Base-by-base conservation (phyloP, 2,888 invertebrate genomes). In the Allygus modestus region DNA sequence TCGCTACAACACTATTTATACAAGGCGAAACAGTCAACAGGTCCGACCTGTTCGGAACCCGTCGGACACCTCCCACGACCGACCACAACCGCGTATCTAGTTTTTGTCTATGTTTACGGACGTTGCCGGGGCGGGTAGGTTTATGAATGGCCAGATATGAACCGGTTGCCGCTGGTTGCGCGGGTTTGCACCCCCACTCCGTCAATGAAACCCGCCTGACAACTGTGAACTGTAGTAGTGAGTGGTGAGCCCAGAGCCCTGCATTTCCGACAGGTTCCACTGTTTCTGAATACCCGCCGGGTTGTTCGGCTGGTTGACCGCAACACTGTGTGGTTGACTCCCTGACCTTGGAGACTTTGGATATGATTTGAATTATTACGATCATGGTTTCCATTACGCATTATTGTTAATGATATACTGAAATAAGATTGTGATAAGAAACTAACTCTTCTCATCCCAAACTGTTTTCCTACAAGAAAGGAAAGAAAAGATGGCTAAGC, bases 31-130 rank as follows among this genome's bases (percentile, higher is more conserved):
- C 51, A 26, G 54, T 46, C 73, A 11, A 83, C 75, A 83, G 73
- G 75, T 58, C 41, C 26, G 61, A 75, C 73, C 54, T 33, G 83
- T 73, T 54, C 75, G 54, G 23, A 82, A 83, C 75, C 83, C 31
- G 83, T 75, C 54, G 41, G 33, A 33, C 33, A 37, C 61, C 61
- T 65, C 61, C 82, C 65, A 61, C 41, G 41, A 54, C 81, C 33
- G 73, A 26, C 33, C 71, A 43, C 82, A 17, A 82, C 71, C 33
- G 73, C 41, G 75, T 75, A 83, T 83, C 84, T 84, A 84, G 84
- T 84, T 84, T 84, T 84, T 84, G 77, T 82, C 84, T 84, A 82
- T 84, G 84, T 84, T 84, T 84, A 84, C 84, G 71, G 17, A 41
- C 51, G 15, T 41, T 23, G 31, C 33, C 23, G 61, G 54, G 46